phyloP scores from a whole-genome alignment of 2,113 vertebrate genomes.

The Diadophis punctatus region DNA sequence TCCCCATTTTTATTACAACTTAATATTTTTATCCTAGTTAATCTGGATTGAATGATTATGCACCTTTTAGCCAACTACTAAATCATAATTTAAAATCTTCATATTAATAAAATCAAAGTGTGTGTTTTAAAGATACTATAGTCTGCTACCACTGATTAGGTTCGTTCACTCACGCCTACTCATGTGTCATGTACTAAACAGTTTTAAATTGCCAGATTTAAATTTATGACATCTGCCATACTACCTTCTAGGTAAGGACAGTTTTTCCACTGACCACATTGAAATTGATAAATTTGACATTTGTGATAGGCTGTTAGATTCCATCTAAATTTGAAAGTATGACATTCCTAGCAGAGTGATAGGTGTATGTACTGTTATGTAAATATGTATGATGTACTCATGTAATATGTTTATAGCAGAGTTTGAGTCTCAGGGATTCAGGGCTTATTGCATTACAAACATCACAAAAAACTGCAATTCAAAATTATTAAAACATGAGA shows the following conservation, averaged over 20 bases:
- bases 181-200: not conserved
- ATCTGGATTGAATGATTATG: not conserved
- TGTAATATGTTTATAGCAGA: not conserved
- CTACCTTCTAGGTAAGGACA: not conserved
- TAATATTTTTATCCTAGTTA: not conserved
- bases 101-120: not conserved
- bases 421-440: not conserved
- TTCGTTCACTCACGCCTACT: not conserved
- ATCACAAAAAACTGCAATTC: not conserved
- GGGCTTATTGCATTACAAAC: not conserved
- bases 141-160: not conserved
- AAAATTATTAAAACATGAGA: not conserved
- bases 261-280: not conserved
- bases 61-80: not conserved
- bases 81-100: not conserved
- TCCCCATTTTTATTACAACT: not conserved
- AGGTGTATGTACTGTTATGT: not conserved
- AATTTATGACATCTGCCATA: not conserved
- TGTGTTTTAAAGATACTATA: not conserved
- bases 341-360: not conserved
- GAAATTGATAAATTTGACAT: not conserved
- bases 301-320: not conserved
- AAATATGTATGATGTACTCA: not conserved
- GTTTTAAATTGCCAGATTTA: not conserved
- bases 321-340: not conserved